Percentiles rank a stretch among this genome's conserved stretches.
These are phyloP conservation scores for Pituophis catenifer DNA, from an alignment of 2,113 vertebrate species.

Conservation along the genomic window DNA sequence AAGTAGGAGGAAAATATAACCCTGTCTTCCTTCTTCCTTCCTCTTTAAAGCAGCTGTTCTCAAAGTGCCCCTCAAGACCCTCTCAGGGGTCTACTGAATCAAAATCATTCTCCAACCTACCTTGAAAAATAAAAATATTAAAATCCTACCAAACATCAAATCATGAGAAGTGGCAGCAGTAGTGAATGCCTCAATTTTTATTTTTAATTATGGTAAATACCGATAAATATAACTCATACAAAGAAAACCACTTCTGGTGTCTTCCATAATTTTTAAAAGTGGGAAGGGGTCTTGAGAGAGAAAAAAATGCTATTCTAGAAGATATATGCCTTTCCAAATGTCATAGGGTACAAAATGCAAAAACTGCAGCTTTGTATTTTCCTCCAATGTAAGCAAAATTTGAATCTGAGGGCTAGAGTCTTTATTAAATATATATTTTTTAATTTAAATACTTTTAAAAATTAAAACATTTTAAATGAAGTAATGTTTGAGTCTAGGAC, in stretches of 20 bases:
- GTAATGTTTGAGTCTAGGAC: not conserved
- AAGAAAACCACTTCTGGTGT: not conserved
- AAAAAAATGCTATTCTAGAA: not conserved
- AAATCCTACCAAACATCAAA: not conserved
- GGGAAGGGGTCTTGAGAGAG: not conserved
- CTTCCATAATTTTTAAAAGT: not conserved
- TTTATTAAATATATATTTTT: not conserved
- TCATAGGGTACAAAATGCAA: not conserved
- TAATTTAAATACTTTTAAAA: not conserved
- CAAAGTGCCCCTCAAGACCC: not conserved
- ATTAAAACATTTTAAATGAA: not conserved
- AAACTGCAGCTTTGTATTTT: not conserved
- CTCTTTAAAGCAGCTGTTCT: not conserved
- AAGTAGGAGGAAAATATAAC: not conserved
- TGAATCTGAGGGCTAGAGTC: not conserved
- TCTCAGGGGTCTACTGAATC: not conserved
- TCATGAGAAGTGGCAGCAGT: not conserved
- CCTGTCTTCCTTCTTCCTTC: not conserved
- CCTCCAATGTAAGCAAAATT: not conserved
- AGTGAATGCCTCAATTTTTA: not conserved
- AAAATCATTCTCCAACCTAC: not conserved
- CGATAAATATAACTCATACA: not conserved
- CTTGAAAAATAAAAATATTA: not conserved
- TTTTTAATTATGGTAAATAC: not conserved
- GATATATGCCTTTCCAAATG: not conserved